These are phyloP conservation scores for Sebastiscus albofasciatus DNA, from an alignment of 2,797 vertebrate species.

Conservation along the genomic window DNA sequence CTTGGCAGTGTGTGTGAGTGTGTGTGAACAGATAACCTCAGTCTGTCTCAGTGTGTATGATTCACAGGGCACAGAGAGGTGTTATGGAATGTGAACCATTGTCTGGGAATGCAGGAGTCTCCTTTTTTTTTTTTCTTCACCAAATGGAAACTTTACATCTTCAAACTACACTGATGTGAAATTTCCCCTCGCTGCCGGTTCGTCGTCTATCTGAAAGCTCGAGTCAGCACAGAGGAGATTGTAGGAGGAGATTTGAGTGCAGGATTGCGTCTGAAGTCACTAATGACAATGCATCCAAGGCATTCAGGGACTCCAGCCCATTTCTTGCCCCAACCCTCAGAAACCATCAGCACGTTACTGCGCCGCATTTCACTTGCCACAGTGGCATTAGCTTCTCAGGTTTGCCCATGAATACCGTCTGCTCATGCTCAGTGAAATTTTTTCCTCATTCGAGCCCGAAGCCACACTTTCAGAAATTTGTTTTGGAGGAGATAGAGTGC, in stretches of 20 bases:
- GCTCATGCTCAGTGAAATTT: conserved; percentile 41
- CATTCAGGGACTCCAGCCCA: conserved; percentile 10
- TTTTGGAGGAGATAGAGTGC: conserved; percentile 58
- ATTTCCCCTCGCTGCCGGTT: conserved; percentile 31
- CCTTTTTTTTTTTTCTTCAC: conserved; percentile 67
- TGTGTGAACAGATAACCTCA: conserved; percentile 54
- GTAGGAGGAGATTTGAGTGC: conserved; percentile 16
- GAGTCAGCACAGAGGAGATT: conserved; percentile 48
- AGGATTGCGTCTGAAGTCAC: conserved; percentile 39
- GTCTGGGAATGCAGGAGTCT: conserved; percentile 85
- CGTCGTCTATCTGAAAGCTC: conserved; percentile 26
- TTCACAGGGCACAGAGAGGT: conserved; percentile 76
- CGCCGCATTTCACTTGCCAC: conserved; percentile 39
- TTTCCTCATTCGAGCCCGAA: conserved; percentile 52
- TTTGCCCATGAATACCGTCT: conserved; percentile 28
- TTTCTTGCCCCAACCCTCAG: conserved; percentile 22
- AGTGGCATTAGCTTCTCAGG: conserved; percentile 35
- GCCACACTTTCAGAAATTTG: conserved; percentile 56
- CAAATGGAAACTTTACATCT: conserved; percentile 77
- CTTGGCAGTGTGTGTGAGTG: conserved; percentile 20
- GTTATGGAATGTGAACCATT: conserved; percentile 83
- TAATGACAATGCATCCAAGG: conserved; percentile 37
- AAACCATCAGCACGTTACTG: conserved; percentile 24
- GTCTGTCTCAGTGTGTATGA: conserved; percentile 64
- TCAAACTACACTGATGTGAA: conserved; percentile 47